Evolutionary conservation across 2,113 vertebrate species (phyloP).

Genomic region (Myotis lucifugus): DNA sequence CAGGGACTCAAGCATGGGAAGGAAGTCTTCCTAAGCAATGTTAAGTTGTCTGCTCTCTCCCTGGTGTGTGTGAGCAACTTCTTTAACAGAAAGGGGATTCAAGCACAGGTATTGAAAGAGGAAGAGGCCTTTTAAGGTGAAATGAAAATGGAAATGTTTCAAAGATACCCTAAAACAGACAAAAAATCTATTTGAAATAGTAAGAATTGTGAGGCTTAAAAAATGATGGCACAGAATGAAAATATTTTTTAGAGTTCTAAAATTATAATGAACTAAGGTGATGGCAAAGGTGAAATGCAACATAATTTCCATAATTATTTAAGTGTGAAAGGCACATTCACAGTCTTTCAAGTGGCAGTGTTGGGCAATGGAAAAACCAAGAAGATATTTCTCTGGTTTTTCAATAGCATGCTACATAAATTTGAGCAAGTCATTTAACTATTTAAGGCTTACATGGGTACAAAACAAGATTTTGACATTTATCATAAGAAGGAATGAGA

Average conservation of each 20-base stretch:
- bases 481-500: not conserved
- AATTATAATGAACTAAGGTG: not conserved
- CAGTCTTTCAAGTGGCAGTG: not conserved
- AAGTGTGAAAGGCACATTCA: not conserved
- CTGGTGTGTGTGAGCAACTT: constrained; percentile 18
- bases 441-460: not conserved
- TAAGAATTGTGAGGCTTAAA: constrained; percentile 9
- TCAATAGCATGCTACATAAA: not conserved
- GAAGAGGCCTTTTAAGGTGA: constrained; percentile 26
- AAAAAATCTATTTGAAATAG: not conserved
- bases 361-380: not conserved
- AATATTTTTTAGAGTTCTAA: not conserved
- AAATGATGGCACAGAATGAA: not conserved
- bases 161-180: constrained; percentile 9
- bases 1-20: constrained; percentile 64
- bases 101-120: constrained; percentile 61
- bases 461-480: not conserved
- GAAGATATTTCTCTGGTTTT: not conserved
- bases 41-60: constrained; percentile 70
- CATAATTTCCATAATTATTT: constrained; percentile 49
- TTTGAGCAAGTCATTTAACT: not conserved
- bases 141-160: constrained; percentile 59
- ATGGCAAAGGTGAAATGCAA: constrained; percentile 1
- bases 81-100: constrained; percentile 56
- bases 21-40: constrained; percentile 66